Evolutionary conservation across 2,888 invertebrate species (phyloP).

Genomic region (Crepidodera aurea): DNA sequence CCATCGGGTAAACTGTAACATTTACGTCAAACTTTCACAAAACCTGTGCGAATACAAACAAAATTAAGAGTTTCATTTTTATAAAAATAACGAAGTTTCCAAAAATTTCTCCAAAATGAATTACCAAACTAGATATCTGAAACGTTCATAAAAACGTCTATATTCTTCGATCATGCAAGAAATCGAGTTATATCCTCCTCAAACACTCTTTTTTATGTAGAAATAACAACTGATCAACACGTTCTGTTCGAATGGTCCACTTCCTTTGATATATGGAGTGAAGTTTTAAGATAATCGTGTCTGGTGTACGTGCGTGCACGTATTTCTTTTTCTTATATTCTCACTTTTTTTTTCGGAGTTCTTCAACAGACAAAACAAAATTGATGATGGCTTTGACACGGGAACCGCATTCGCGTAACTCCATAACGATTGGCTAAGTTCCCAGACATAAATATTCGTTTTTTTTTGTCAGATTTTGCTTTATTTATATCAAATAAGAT

Average conservation of each 20-base stretch:
- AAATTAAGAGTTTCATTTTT: no score
- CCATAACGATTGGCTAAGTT: neutral
- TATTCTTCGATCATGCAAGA: neutral
- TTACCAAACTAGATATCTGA: neutral
- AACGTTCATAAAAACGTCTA: constrained; percentile 1
- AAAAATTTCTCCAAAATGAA: no score
- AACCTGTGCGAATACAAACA: no score
- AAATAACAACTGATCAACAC: constrained; percentile 19
- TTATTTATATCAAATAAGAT: no score
- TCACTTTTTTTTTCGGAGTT: neutral
- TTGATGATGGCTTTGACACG: constrained; percentile 16
- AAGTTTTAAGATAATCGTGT: constrained; percentile 16
- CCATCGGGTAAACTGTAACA: no score
- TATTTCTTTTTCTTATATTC: constrained; percentile 3
- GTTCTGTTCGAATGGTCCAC: constrained; percentile 10
- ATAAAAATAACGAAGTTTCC: no score
- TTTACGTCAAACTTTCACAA: no score
- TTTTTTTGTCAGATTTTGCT: neutral
- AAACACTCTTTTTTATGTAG: constrained; percentile 10
- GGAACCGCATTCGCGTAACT: constrained; percentile 6
- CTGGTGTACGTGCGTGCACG: constrained; percentile 10
- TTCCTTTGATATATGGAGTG: constrained; percentile 17
- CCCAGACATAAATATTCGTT: constrained; percentile 4
- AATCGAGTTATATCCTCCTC: neutral
- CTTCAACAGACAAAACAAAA: constrained; percentile 14